These are phyloP conservation scores for Drosophila biarmipes DNA, from an alignment of 1,140 invertebrate genomes.

Conservation along the genomic window DNA sequence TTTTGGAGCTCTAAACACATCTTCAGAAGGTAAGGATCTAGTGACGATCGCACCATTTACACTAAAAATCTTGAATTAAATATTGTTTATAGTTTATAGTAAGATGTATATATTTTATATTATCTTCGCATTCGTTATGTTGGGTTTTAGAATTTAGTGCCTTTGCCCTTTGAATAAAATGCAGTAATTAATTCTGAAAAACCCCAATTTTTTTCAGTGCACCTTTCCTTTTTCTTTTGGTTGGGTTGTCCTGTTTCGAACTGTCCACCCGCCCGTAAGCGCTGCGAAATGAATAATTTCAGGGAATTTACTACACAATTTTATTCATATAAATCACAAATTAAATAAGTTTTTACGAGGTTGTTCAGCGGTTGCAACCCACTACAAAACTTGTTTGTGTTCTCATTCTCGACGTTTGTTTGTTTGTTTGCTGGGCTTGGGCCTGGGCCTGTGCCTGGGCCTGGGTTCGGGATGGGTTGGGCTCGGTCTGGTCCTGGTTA, in stretches of 20 bases:
- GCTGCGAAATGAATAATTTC: slow-evolving; percentile 80
- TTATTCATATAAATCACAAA: slow-evolving; percentile 83
- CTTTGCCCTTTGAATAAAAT: not conserved
- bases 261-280: slow-evolving; percentile 40
- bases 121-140: no score
- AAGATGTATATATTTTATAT: no score
- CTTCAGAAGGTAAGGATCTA: no score
- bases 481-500: not conserved
- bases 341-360: slow-evolving; percentile 82
- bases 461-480: not conserved
- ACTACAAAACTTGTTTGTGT: slow-evolving; percentile 79
- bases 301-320: slow-evolving; percentile 79
- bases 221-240: slow-evolving; percentile 6
- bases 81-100: no score
- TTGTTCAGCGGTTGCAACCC: slow-evolving; percentile 76
- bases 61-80: no score
- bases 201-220: slow-evolving; percentile 7
- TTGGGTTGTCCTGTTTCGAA: slow-evolving; percentile 26
- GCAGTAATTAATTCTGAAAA: slow-evolving; percentile 24
- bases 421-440: slow-evolving; percentile 17
- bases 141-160: no score
- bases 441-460: not conserved
- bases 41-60: no score
- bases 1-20: no score
- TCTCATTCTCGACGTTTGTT: slow-evolving; percentile 43